phyloP scores from a whole-genome alignment of 1,140 invertebrate genomes.

The Phenacoccus solenopsis region DNA sequence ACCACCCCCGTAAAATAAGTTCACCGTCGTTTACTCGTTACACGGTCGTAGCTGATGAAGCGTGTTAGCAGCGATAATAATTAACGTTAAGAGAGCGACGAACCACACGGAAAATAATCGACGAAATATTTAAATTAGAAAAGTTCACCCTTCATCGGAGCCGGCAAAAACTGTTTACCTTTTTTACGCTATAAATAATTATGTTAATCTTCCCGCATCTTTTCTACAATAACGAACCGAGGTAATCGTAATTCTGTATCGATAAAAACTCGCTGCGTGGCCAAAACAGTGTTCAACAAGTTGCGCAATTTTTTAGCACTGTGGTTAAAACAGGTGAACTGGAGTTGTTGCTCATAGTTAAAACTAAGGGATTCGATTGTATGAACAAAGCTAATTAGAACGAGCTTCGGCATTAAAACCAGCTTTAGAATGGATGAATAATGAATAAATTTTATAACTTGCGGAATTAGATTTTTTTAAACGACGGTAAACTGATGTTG shows the following conservation, averaged over 20 bases:
- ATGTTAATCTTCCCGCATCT: neutral
- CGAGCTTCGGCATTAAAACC: neutral
- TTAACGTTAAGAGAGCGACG: neutral
- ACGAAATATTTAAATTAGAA: neutral
- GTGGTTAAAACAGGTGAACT: no score
- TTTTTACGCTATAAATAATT: neutral
- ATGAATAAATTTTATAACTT: neutral
- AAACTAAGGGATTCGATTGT: no score
- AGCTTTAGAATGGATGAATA: neutral
- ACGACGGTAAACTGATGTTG: no score
- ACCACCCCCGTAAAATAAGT: no score
- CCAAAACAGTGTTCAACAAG: neutral
- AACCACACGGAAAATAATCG: neutral
- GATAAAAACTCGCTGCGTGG: neutral
- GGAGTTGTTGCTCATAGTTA: no score
- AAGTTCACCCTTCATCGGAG: no score
- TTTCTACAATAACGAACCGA: neutral
- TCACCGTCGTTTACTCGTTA: no score
- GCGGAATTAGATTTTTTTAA: no score
- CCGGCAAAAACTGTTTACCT: no score
- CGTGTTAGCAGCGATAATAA: no score
- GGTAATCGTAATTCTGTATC: neutral
- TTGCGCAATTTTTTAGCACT: neutral
- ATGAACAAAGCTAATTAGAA: neutral
- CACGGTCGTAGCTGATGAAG: no score